phyloP scores from a whole-genome alignment of 2,113 vertebrate genomes.

The Pomatostomus ruficeps region DNA sequence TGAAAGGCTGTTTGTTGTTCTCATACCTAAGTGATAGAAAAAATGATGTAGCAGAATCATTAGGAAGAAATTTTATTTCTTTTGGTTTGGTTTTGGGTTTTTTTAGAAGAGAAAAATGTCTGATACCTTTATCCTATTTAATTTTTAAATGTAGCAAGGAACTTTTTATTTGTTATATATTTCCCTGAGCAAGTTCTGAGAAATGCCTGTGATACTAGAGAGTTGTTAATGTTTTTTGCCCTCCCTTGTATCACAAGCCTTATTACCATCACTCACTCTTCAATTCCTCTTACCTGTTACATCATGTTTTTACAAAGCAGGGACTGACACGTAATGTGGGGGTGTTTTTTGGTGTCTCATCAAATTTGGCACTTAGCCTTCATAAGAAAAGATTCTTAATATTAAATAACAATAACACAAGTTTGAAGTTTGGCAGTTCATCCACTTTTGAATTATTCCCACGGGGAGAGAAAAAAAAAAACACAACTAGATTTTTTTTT shows the following conservation, averaged over 20 bases:
- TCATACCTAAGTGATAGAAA: not conserved
- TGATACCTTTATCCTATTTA: not conserved
- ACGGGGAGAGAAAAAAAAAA: not conserved
- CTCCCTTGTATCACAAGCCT: not conserved
- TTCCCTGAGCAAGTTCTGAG: not conserved
- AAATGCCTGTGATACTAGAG: not conserved
- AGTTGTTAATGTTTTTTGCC: not conserved
- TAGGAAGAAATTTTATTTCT: not conserved
- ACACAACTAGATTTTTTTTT: not conserved
- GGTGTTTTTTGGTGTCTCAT: not conserved
- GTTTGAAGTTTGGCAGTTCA: not conserved
- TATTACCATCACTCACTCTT: not conserved
- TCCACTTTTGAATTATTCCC: not conserved
- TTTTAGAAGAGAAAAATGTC: not conserved
- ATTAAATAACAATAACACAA: not conserved
- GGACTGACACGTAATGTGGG: not conserved
- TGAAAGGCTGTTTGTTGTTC: not conserved
- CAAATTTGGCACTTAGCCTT: not conserved
- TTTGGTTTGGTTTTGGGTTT: not conserved
- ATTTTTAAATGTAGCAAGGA: not conserved
- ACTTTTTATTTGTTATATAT: not conserved
- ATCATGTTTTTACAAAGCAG: not conserved
- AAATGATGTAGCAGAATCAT: not conserved
- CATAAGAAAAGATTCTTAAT: not conserved
- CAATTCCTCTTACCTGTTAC: not conserved